Evolutionary conservation across 2,888 invertebrate genomes (phyloP), one percentile per base, ranked within the genome.

Genomic region (Meteorus cinctellus): DNA sequence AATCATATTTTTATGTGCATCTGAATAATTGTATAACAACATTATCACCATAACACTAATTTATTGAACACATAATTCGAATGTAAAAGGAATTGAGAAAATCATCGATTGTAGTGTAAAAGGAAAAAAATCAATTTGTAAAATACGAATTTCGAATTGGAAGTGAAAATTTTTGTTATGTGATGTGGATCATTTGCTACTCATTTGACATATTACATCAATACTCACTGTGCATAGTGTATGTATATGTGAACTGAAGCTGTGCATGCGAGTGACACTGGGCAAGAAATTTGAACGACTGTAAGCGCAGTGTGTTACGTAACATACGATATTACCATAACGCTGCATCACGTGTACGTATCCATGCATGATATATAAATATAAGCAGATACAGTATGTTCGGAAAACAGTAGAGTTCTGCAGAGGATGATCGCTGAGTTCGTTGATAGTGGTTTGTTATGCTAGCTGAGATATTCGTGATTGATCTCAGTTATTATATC

Each of bases 261-360:
- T 31, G 70, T 79, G 76, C 77, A 67, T 73, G 67, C 67, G 63
- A 75, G 66, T 75, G 75, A 79, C 78, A 72, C 41, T 59, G 19
- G n/a, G n/a, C 71, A 48, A 72, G 72, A 65, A 72, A 72, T 63
- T 63, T 65, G 72, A 63, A 77, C 77, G 51, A 63, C 66, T 51
- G 45, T 67, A n/a, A 48, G 19, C 55, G 19, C 55, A 55, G 2
- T 65, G 70, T 70, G 77, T 80, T 80, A 79, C 78, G 76, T 77
- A 80, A 80, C 73, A 80, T 71, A 77, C 75, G 77, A 80, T 72
- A 79, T 80, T 77, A 79, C 72, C 76, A 78, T 77, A 77, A 72
- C 73, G 62, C 71, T 68, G 67, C 70, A 72, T 75, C 67, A 72
- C 74, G 72, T 78, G 69, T 55, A 19, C n/a, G 8, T 19, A 55